phyloP scores from a whole-genome alignment of 1,140 invertebrate species.

The Nymphalis io region DNA sequence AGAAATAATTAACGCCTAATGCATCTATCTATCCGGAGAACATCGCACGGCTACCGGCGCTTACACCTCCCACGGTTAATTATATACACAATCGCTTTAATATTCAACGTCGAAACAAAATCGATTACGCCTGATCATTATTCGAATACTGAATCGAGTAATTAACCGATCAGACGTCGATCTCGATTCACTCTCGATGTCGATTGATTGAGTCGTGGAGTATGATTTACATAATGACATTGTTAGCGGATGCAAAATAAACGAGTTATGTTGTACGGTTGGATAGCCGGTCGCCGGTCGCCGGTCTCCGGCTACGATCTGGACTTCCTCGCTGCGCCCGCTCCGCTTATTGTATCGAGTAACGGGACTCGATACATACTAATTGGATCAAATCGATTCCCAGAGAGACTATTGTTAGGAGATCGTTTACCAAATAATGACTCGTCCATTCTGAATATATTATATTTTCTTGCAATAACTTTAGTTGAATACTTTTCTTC shows the following conservation, averaged over 20 bases:
- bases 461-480: not conserved
- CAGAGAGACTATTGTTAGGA: conserved; percentile 29
- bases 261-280: conserved; percentile 46
- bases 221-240: conserved; percentile 64
- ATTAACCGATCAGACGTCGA: conserved; percentile 45
- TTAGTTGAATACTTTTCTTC: conserved; percentile 5
- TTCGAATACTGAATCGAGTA: conserved; percentile 40
- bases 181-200: conserved; percentile 57
- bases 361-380: conserved; percentile 39
- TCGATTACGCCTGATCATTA: conserved; percentile 35
- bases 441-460: conserved; percentile 7
- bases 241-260: conserved; percentile 64
- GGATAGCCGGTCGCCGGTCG: conserved; percentile 14
- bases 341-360: conserved; percentile 13
- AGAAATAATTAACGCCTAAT: not conserved
- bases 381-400: conserved; percentile 44
- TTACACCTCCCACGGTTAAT: conserved; percentile 23
- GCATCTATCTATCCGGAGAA: conserved; percentile 16
- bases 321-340: conserved; percentile 2
- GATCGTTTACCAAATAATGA: conserved; percentile 27
- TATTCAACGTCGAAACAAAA: conserved; percentile 39
- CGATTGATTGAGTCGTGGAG: conserved; percentile 33
- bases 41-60: conserved; percentile 12
- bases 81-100: conserved; percentile 33
- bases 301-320: conserved; percentile 1